Base-by-base conservation (phyloP, 2,797 vertebrate genomes). In the Spheniscus humboldti region DNA sequence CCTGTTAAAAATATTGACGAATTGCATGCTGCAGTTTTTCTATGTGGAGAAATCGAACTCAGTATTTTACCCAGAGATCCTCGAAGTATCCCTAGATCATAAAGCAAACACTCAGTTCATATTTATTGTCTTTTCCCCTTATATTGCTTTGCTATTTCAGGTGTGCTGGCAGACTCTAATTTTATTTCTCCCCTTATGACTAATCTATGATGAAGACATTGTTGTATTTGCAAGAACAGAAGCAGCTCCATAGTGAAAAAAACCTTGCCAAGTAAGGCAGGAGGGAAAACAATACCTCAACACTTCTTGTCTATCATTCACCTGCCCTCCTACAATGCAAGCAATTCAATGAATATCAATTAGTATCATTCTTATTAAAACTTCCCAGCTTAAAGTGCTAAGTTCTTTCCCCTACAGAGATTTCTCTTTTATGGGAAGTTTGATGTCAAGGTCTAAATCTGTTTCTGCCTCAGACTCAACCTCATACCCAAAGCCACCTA, bases 81-180 rank as follows among this genome's bases (percentile, higher is more conserved):
- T 82, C 2, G 0, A 94, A 92, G 18, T 50, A 73, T 77, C 69
- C 68, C 33, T 91, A 60, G 41, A 68, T 68, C 37, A 39, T 78
- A 83, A 92, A 55, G 11, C 11, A 83, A 75, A 67, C 23, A 73
- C 3, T 81, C 25, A 27, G 48, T 47, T 87, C 24, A 19, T 83
- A 55, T 66, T 79, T 95, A 47, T 67, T 81, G 53, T 0, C 33
- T 84, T 89, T 86, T 35, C 35, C 23, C 19, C 31, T 8, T 62
- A 7, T 37, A 76, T 57, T 84, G n/a, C 74, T 80, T 80, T 96
- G 90, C 66, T 96, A 39, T 96, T 96, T 96, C 95, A 96, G 92
- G 94, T 93, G 89, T 92, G 85, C 50, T 96, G 93, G 73, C 93
- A 92, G n/a, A 59, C 39, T 48, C 0, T 7, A n/a, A 82, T 85